Conservation (phyloP, 2,113 vertebrate species). For the Pseudonaja textilis region DNA sequence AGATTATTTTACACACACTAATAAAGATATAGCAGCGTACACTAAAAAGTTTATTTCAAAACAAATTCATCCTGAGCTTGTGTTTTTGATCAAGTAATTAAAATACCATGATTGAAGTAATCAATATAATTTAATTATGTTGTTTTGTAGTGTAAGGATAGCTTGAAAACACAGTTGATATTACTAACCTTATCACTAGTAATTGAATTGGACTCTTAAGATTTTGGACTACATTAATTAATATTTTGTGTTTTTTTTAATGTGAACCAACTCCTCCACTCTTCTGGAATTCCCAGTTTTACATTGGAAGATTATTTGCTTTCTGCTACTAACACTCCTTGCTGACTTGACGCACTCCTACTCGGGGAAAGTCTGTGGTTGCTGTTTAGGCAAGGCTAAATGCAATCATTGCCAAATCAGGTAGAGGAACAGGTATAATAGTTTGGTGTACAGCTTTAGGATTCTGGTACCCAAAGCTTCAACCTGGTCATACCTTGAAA, state of each 20-base stretch:
- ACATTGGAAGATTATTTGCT: neutral
- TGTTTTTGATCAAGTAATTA: neutral
- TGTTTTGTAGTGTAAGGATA: too few species aligned
- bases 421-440: neutral
- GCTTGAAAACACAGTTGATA: neutral
- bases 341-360: neutral
- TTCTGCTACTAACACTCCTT: neutral
- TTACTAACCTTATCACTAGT: neutral
- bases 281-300: neutral
- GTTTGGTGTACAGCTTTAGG: neutral
- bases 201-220: neutral
- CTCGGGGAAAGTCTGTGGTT: neutral
- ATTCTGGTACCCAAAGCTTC: neutral
- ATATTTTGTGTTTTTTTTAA: neutral
- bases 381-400: neutral
- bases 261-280: neutral
- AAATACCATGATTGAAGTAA: neutral
- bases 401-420: neutral
- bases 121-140: neutral
- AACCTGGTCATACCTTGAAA: neutral
- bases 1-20: neutral
- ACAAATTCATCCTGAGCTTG: neutral
- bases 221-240: neutral
- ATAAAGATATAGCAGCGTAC: neutral
- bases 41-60: too few species aligned